These are phyloP conservation scores for Spodoptera litura DNA, from an alignment of 1,140 invertebrate genomes.

Conservation along the genomic window DNA sequence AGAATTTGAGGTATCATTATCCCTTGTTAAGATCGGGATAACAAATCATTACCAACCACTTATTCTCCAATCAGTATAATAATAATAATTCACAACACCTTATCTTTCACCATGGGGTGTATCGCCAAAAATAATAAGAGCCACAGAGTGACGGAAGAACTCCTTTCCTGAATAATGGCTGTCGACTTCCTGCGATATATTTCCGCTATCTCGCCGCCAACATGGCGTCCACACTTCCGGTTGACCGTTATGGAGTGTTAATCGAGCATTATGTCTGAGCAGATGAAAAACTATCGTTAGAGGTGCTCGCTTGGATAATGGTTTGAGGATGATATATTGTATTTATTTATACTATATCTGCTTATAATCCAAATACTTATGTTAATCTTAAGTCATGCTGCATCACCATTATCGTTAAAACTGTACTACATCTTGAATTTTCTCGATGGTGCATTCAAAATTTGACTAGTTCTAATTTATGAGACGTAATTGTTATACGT, in stretches of 20 bases:
- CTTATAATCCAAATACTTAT: no score
- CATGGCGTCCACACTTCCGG: constrained; percentile 77
- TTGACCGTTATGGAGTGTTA: constrained; percentile 83
- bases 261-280: constrained; percentile 78
- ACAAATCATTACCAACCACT: constrained; percentile 6
- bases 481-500: no score
- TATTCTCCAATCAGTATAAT: constrained; percentile 9
- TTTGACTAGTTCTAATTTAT: no score
- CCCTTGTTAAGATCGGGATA: background rate
- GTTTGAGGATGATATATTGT: constrained; percentile 24
- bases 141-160: constrained; percentile 77
- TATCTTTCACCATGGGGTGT: constrained; percentile 18
- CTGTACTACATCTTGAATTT: no score
- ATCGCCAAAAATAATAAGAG: constrained; percentile 69
- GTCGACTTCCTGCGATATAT: constrained; percentile 82
- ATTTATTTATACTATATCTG: background rate
- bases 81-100: constrained; percentile 37
- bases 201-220: constrained; percentile 82
- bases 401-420: no score
- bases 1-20: background rate
- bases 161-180: constrained; percentile 83
- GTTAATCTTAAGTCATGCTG: no score
- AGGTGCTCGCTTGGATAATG: constrained; percentile 55
- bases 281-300: constrained; percentile 79
- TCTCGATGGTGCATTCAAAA: no score